These are phyloP conservation scores for Hesperia comma DNA, from an alignment of 2,888 invertebrate genomes.

Conservation along the genomic window DNA sequence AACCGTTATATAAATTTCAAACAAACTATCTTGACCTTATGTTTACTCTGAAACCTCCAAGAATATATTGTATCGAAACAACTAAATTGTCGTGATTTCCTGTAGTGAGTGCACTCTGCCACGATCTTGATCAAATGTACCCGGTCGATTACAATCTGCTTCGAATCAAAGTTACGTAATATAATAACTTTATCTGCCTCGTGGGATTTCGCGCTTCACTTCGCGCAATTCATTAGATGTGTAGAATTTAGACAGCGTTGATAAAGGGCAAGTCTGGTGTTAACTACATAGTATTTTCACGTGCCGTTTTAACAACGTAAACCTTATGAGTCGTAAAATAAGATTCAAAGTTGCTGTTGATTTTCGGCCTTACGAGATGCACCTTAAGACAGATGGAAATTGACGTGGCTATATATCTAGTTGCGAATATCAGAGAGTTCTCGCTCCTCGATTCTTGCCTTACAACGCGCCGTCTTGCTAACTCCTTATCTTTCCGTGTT, in stretches of 20 bases:
- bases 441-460: slow-evolving; percentile 29
- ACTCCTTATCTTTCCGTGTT: slow-evolving; percentile 45
- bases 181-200: slow-evolving; percentile 28
- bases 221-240: slow-evolving; percentile 30
- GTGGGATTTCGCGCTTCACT: slow-evolving; percentile 29
- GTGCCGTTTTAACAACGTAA: background rate
- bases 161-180: slow-evolving; percentile 10
- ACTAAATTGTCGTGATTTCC: slow-evolving; percentile 7
- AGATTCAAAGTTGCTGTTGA: slow-evolving; percentile 3
- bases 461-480: slow-evolving; percentile 42
- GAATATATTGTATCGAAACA: slow-evolving; percentile 1
- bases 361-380: slow-evolving; percentile 7
- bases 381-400: slow-evolving; percentile 28
- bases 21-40: background rate
- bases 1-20: background rate
- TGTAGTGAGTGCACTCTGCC: slow-evolving; percentile 3
- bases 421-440: slow-evolving; percentile 24
- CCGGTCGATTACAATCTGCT: slow-evolving; percentile 1
- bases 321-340: background rate
- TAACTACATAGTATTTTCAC: slow-evolving; percentile 27
- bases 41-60: background rate
- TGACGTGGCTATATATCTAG: slow-evolving; percentile 28
- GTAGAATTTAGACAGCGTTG: slow-evolving; percentile 28
- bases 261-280: slow-evolving; percentile 33
- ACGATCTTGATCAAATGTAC: slow-evolving; percentile 6